phyloP scores from a whole-genome alignment of 2,113 vertebrate genomes.

The Hiodon tergisus region DNA sequence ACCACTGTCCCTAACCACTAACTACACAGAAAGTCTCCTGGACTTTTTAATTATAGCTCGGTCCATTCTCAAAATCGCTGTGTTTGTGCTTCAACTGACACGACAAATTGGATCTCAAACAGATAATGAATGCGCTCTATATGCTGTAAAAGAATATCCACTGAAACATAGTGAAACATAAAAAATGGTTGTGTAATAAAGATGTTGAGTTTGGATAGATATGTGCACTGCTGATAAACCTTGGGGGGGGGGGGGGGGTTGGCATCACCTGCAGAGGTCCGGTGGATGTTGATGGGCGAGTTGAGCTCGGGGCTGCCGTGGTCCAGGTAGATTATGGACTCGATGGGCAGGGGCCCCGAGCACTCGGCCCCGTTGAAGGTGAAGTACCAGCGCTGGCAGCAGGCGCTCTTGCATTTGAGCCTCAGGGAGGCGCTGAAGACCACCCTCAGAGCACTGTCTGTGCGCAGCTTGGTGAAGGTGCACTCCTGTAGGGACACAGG shows the following conservation, averaged over 20 bases:
- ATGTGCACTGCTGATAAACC: background rate
- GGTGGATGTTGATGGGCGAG: conserved; percentile 96
- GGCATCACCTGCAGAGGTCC: conserved; percentile 86
- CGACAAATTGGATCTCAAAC: too few relatives aligned
- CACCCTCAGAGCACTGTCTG: conserved; percentile 83
- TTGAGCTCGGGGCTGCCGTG: conserved; percentile 95
- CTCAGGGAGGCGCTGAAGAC: conserved; percentile 90
- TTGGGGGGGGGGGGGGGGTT: background rate
- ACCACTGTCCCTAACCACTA: too few relatives aligned
- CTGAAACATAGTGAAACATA: too few relatives aligned
- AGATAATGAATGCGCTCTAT: too few relatives aligned
- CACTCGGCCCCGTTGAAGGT: conserved; percentile 97
- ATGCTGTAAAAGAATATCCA: too few relatives aligned
- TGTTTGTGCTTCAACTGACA: too few relatives aligned
- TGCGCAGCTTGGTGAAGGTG: conserved; percentile 90
- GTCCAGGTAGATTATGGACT: conserved; percentile 96
- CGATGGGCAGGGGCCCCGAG: conserved; percentile 83
- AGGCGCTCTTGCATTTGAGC: conserved; percentile 86
- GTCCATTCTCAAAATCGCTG: too few relatives aligned
- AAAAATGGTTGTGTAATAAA: too few relatives aligned
- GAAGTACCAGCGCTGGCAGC: conserved; percentile 97
- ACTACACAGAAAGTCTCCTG: too few relatives aligned
- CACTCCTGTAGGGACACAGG: conserved; percentile 88
- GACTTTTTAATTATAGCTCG: too few relatives aligned
- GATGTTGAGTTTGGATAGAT: too few relatives aligned